Base-by-base conservation (phyloP, 2,113 vertebrate genomes). In the Paratilapia polleni region DNA sequence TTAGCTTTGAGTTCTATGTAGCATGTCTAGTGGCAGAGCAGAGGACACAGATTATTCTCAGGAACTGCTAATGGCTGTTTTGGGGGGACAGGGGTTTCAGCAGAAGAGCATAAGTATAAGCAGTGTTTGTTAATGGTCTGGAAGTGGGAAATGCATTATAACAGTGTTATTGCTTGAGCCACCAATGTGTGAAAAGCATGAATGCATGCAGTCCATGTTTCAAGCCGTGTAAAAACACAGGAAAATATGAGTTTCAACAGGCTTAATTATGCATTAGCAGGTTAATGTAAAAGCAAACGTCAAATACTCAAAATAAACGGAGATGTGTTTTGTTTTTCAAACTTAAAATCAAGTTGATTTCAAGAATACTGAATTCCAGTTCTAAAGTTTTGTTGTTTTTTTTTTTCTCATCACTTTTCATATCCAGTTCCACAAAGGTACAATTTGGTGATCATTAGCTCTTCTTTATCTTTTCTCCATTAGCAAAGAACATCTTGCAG, bases 101-200 rank as follows among this genome's bases (percentile, higher is more conserved):
- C 47, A 54, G 68, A 73, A n/a, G 26, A 73, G 68, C 47, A 54
- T 34, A n/a, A 54, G 68, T 73, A 54, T 73, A 14, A n/a, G 68
- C 47, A 54, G 68, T 34, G 68, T 73, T 73, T 34, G 68, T 34
- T 73, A 73, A 54, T 54, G 19, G 47, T 19, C 26, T 73, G 26
- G 0, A 73, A 73, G 68, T 73, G 68, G 68, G 47, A 73, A 73
- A 73, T 54, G 47, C 49, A 14, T 73, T 54, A 54, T n/a, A 73
- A 73, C 52, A 73, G 68, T 73, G 68, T 73, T 54, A 54, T 47
- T 54, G 68, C 47, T 73, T 31, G 47, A 73, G 68, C 68, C 68
- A 54, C 68, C 47, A 31, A 54, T 34, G 68, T 73, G 68, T 73
- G 68, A 73, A 73, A 73, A 73, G 68, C 68, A 73, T 31, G 68